These are phyloP conservation scores for Smittia sp. DNA, from an alignment of 2,888 invertebrate species.

Conservation along the genomic window DNA sequence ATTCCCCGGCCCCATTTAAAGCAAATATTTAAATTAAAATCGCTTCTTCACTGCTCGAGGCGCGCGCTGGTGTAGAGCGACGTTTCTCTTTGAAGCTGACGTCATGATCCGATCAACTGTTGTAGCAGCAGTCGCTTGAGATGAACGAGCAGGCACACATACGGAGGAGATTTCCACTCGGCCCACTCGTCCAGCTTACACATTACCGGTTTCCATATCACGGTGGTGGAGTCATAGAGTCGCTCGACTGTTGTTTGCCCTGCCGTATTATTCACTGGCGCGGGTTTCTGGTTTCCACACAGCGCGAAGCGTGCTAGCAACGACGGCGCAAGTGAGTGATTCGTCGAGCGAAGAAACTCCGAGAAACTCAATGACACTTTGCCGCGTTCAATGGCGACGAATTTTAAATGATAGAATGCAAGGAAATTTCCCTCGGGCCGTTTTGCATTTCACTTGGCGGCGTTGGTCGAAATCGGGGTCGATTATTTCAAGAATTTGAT, in stretches of 20 bases:
- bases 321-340: neutral
- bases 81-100: neutral
- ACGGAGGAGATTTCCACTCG: neutral
- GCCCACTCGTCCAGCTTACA: neutral
- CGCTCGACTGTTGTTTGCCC: neutral
- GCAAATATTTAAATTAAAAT: slow-evolving; percentile 18
- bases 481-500: slow-evolving; percentile 37
- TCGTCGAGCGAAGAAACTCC: too few species aligned
- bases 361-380: too few species aligned
- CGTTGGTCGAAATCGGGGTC: slow-evolving; percentile 21
- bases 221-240: neutral
- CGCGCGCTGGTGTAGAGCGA: neutral
- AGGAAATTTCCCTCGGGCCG: too few species aligned
- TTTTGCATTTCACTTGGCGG: slow-evolving; percentile 2
- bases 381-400: too few species aligned
- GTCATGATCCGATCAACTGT: neutral
- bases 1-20: neutral
- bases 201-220: slow-evolving; percentile 19
- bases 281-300: slow-evolving; percentile 34
- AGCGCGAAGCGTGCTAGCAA: neutral
- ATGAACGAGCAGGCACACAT: neutral
- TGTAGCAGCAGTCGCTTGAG: neutral
- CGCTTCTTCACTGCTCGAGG: neutral
- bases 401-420: too few species aligned
- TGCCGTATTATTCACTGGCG: slow-evolving; percentile 35